Evolutionary conservation across 2,888 invertebrate genomes (phyloP).

Genomic region (Lymantria dispar): DNA sequence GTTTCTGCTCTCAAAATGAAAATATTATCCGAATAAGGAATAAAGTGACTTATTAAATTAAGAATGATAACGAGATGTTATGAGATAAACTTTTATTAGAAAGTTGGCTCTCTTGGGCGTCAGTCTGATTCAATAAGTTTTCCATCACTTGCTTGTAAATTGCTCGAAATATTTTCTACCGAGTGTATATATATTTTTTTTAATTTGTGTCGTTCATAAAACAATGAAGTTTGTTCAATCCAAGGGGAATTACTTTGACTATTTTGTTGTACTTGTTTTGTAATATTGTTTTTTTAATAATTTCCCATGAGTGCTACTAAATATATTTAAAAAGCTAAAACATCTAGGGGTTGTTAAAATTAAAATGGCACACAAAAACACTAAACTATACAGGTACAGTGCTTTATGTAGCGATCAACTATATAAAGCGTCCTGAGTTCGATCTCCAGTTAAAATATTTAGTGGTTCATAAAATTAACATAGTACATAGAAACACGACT

Average conservation of each 20-base stretch:
- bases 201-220: constrained; percentile 27
- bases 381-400: no score
- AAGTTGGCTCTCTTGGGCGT: constrained; percentile 30
- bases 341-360: no score
- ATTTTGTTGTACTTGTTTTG: constrained; percentile 22
- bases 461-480: no score
- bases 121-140: constrained; percentile 37
- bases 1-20: constrained; percentile 10
- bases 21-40: constrained; percentile 17
- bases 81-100: constrained; percentile 30
- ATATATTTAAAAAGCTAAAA: no score
- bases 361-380: no score
- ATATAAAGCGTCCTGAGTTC: no score
- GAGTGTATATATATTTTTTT: constrained; percentile 15
- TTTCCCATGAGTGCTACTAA: constrained; percentile 10
- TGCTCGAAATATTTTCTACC: constrained; percentile 22
- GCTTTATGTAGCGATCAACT: no score
- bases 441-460: no score
- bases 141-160: constrained; percentile 28
- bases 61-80: constrained; percentile 37
- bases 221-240: constrained; percentile 21
- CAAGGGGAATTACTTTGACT: constrained; percentile 16
- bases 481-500: no score
- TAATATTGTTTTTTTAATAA: constrained; percentile 17
- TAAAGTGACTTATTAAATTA: constrained; percentile 34